Percentiles rank a stretch among this genome's conserved stretches.
These are phyloP conservation scores for Drosophila stalkeri DNA, from an alignment of 2,888 invertebrate species.

Conservation along the genomic window DNA sequence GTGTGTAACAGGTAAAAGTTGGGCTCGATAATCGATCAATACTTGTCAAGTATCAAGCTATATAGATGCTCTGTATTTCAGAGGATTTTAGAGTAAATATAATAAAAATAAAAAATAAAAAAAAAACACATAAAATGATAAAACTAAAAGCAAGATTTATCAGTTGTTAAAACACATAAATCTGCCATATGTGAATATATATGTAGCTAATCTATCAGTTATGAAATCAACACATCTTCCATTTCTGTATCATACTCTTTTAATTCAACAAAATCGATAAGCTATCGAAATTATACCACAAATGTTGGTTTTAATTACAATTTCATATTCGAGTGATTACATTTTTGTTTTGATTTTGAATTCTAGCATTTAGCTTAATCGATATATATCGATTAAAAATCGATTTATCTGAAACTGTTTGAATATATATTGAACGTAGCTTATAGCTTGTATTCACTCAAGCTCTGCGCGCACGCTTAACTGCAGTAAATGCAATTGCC, in stretches of 20 bases:
- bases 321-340: too few species aligned
- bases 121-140: not conserved
- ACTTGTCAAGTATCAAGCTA: not conserved
- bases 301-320: too few species aligned
- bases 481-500: constrained; percentile 43
- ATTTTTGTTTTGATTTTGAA: too few species aligned
- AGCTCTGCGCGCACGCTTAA: too few species aligned
- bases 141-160: not conserved
- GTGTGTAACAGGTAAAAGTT: not conserved
- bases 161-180: not conserved
- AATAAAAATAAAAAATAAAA: too few species aligned
- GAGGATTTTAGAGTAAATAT: not conserved
- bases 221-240: not conserved
- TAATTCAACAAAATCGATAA: not conserved
- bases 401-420: not conserved
- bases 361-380: too few species aligned
- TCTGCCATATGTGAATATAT: not conserved
- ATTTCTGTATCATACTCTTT: not conserved
- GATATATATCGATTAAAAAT: too few species aligned
- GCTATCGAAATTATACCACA: too few species aligned
- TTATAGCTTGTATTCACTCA: not conserved
- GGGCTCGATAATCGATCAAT: not conserved
- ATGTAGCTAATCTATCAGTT: not conserved
- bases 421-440: not conserved
- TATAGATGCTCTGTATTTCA: not conserved